Conservation (phyloP, 2,113 vertebrate genomes). For the Erythrocercus mccallii region DNA sequence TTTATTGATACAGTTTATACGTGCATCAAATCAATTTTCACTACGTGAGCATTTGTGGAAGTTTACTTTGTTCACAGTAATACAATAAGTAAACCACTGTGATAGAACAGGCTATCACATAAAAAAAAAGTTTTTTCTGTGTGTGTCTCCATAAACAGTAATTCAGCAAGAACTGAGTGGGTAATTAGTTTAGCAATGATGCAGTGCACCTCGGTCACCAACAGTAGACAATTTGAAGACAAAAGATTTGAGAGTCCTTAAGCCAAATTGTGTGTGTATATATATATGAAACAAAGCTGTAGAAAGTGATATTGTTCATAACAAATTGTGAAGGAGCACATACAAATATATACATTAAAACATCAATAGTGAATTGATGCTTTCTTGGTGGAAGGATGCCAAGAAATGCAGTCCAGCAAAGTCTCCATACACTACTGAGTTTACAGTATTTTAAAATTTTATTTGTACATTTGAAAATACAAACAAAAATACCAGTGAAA, state of each 20-base stretch:
- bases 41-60: not conserved
- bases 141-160: not conserved
- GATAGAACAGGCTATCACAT: not conserved
- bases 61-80: not conserved
- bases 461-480: conserved; percentile 22
- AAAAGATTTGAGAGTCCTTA: not conserved
- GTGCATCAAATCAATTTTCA: not conserved
- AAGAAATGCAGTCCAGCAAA: not conserved
- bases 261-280: not conserved
- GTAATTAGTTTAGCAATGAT: not conserved
- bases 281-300: not conserved
- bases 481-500: not conserved
- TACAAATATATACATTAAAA: not conserved
- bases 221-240: not conserved
- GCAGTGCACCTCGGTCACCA: not conserved
- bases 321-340: not conserved
- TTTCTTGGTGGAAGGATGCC: not conserved
- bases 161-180: not conserved
- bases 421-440: not conserved
- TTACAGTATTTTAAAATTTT: not conserved
- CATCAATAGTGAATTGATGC: not conserved
- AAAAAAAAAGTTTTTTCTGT: fast-evolving
- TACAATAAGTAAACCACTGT: not conserved
- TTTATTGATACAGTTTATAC: not conserved
- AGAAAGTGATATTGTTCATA: not conserved